Percentiles rank a stretch among this genome's conserved stretches.
These are phyloP conservation scores for Pedetes capensis DNA, from an alignment of 2,113 vertebrate genomes.

Conservation along the genomic window DNA sequence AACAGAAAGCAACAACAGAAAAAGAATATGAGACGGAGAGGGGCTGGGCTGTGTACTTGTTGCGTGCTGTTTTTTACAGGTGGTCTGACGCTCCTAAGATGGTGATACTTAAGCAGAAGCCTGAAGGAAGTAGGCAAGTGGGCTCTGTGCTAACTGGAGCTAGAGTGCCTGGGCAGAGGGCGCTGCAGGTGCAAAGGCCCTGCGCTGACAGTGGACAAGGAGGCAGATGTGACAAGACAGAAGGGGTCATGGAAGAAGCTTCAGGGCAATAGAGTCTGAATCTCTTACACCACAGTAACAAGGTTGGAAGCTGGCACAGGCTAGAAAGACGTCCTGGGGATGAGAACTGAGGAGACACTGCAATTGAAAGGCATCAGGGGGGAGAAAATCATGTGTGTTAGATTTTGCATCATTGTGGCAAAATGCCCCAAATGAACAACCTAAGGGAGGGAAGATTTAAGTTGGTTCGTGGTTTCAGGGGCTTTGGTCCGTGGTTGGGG, in stretches of 20 bases:
- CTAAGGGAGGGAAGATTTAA: neutral
- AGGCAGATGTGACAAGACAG: neutral
- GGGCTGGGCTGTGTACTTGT: neutral
- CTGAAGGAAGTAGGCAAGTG: neutral
- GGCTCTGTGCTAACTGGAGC: neutral
- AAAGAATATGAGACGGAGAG: neutral
- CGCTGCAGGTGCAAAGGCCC: neutral
- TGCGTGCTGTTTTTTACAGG: neutral
- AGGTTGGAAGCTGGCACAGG: neutral
- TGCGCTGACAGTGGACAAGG: neutral
- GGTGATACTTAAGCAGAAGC: neutral
- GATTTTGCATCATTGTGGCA: neutral
- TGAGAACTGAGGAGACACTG: neutral
- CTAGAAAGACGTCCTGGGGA: neutral
- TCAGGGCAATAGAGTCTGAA: neutral
- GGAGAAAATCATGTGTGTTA: neutral
- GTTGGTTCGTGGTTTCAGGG: neutral
- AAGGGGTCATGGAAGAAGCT: neutral
- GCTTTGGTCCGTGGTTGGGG: neutral
- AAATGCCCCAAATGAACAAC: neutral
- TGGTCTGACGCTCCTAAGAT: neutral
- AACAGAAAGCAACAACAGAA: neutral
- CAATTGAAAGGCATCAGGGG: neutral
- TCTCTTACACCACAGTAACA: neutral
- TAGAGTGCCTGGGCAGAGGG: too few relatives aligned